A percentile compares a stretch with the other conserved stretches of the same genome.
phyloP scores from a whole-genome alignment of 2,797 vertebrate genomes.

The Microctenopoma steveboyesi region DNA sequence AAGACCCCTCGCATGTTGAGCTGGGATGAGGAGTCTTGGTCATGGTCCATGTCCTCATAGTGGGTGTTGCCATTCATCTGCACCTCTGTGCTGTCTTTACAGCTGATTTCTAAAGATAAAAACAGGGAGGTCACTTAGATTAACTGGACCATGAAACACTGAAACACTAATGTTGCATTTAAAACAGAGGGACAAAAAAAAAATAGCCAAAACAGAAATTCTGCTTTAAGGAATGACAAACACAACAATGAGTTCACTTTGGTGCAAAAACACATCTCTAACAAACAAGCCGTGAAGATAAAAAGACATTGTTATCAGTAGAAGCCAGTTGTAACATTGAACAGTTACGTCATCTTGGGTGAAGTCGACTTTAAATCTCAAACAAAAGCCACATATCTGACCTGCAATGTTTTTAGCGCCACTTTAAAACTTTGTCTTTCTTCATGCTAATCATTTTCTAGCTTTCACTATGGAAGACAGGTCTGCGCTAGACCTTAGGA shows the following conservation, averaged over 20 bases:
- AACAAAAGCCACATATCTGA: not conserved
- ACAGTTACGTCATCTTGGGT: slow-evolving; percentile 16
- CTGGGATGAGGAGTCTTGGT: slow-evolving; percentile 79
- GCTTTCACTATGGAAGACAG: slow-evolving; percentile 3
- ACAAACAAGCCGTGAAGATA: not conserved
- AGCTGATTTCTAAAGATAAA: slow-evolving; percentile 76
- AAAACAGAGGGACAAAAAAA: not conserved
- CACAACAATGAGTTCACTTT: not conserved
- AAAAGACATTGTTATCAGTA: not conserved
- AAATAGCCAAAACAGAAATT: not conserved
- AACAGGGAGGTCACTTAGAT: slow-evolving; percentile 6
- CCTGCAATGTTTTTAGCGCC: not conserved
- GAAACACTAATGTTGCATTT: slow-evolving; percentile 5
- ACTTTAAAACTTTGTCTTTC: not conserved
- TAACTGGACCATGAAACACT: not conserved
- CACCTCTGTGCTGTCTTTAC: slow-evolving; percentile 80
- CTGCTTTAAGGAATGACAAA: not conserved
- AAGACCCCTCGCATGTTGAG: slow-evolving; percentile 99
- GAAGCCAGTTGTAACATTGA: slow-evolving; percentile 2
- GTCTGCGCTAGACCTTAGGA: not conserved
- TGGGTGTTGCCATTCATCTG: slow-evolving; percentile 89
- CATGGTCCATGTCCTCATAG: slow-evolving; percentile 82
- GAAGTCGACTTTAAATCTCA: slow-evolving; percentile 8
- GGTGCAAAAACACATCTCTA: not conserved
- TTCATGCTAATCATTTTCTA: too few relatives aligned